phyloP scores from a whole-genome alignment of 2,113 vertebrate species.

The Physeter macrocephalus region DNA sequence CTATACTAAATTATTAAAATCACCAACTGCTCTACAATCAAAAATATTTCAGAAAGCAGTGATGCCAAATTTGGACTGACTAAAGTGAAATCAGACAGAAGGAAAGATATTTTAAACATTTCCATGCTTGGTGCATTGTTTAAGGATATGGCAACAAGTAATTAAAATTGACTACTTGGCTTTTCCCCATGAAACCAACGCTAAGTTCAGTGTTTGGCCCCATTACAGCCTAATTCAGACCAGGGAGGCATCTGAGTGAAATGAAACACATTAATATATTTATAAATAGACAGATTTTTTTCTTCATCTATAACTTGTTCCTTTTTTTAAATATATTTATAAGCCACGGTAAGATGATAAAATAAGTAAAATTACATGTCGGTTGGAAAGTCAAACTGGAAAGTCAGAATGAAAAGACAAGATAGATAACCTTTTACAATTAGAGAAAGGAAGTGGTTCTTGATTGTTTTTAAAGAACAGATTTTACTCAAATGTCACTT shows the following conservation, averaged over 20 bases:
- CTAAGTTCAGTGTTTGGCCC: background rate
- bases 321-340: background rate
- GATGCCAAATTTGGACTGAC: conserved; percentile 69
- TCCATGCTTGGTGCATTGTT: conserved; percentile 58
- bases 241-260: conserved; percentile 22
- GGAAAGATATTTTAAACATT: conserved; percentile 70
- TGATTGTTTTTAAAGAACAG: background rate
- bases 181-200: conserved; percentile 32
- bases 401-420: conserved; percentile 14
- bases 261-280: conserved; percentile 17
- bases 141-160: conserved; percentile 43
- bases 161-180: conserved; percentile 56
- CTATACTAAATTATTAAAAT: conserved; percentile 79
- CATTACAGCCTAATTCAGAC: conserved; percentile 24
- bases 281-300: background rate
- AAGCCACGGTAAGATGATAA: background rate
- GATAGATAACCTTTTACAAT: conserved; percentile 6
- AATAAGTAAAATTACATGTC: conserved; percentile 24
- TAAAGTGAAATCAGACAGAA: conserved; percentile 62
- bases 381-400: conserved; percentile 10
- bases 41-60: conserved; percentile 71
- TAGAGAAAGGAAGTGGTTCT: conserved; percentile 5
- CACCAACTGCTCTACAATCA: conserved; percentile 64
- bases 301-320: background rate
- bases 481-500: background rate